Conservation (phyloP, 2,888 invertebrate species). For the Panzeria rudis region DNA sequence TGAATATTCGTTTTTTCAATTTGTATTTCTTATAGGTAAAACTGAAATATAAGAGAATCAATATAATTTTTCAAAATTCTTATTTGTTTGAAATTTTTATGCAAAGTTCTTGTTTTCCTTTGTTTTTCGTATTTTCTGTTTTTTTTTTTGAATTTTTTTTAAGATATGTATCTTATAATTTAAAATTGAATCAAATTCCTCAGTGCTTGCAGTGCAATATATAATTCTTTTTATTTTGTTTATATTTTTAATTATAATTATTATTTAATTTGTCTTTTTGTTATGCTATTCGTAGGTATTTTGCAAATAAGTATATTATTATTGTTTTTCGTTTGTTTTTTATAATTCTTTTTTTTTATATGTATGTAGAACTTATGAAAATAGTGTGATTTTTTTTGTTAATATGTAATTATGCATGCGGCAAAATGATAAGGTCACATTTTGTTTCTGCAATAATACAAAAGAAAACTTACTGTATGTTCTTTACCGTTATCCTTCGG, state of each 20-base stretch:
- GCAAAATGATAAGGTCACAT: background rate
- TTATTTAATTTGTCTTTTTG: conserved; percentile 28
- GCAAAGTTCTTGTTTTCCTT: conserved; percentile 16
- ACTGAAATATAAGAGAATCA: too few species aligned
- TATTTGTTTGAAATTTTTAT: background rate
- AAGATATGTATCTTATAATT: conserved; percentile 68
- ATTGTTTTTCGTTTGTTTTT: conserved; percentile 35
- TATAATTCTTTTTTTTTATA: background rate
- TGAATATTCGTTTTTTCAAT: background rate
- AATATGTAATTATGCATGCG: background rate
- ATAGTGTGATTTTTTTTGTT: conserved; percentile 35
- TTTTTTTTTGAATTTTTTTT: conserved; percentile 48
- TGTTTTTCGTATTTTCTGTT: conserved; percentile 71
- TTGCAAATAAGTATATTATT: conserved; percentile 37
- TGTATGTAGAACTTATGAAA: conserved; percentile 31
- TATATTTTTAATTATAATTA: conserved; percentile 53
- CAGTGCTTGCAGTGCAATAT: conserved; percentile 84
- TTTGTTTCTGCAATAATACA: background rate
- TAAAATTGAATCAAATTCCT: conserved; percentile 84
- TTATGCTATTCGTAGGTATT: background rate
- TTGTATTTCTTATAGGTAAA: background rate
- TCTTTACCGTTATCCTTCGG: too few species aligned
- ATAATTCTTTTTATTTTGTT: conserved; percentile 70
- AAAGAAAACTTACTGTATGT: too few species aligned
- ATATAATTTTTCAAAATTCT: too few species aligned